Evolutionary conservation across 2,113 vertebrate species (phyloP).

Genomic region (Melospiza georgiana): DNA sequence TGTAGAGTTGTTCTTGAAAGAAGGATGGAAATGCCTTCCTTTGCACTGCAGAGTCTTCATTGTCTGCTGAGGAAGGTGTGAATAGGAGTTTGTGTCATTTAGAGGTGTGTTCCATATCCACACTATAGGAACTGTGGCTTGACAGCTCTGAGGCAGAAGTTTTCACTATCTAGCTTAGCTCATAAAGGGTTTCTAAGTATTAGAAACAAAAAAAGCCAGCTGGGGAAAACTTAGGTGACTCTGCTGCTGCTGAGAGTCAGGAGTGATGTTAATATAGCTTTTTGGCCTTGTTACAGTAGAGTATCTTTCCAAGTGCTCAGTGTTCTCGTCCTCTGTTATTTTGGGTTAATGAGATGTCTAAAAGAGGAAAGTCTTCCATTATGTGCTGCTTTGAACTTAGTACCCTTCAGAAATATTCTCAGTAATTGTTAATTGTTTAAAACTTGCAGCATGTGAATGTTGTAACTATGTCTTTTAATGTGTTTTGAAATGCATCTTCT

Average conservation of each 20-base stretch:
- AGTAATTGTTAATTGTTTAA: neutral
- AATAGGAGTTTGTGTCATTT: neutral
- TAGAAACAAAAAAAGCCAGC: neutral
- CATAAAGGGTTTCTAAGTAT: neutral
- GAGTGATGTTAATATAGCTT: neutral
- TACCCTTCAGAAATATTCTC: neutral
- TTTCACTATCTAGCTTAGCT: neutral
- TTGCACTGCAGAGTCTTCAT: neutral
- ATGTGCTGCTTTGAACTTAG: neutral
- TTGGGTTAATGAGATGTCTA: neutral
- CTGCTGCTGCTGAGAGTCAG: neutral
- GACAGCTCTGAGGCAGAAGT: neutral
- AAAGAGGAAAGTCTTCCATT: neutral
- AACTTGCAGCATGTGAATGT: neutral
- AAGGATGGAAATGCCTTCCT: neutral
- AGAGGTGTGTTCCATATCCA: neutral
- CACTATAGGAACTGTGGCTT: neutral
- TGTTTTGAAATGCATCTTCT: constrained; percentile 43
- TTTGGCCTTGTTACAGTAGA: neutral
- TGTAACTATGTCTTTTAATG: neutral
- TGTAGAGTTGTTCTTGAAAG: neutral
- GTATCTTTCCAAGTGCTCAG: neutral
- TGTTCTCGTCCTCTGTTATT: neutral
- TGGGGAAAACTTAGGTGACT: neutral
- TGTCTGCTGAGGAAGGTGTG: neutral